Base-by-base conservation (phyloP, 2,113 vertebrate species). In the Turdus rufiventris region DNA sequence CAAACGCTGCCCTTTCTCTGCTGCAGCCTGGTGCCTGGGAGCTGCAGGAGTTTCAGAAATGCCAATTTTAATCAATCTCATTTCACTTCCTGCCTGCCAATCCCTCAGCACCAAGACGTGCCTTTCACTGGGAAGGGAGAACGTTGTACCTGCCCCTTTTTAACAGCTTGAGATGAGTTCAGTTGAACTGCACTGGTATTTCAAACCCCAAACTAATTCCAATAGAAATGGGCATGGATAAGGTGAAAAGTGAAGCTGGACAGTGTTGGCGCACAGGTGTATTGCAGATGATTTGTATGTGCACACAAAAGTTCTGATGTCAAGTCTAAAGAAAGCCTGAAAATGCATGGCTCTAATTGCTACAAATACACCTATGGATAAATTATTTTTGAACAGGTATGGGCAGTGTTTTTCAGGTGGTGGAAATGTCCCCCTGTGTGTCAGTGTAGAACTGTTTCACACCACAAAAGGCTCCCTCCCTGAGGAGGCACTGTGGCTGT, bases 41-140 rank as follows among this genome's bases (percentile, higher is more conserved):
- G 79, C 85, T 42, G 48, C 85, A 60, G 68, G 57, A 51, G 53
- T 40, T 83, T 94, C 93, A 88, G 60, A 96, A 95, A 93, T 84
- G 89, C 82, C 82, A 84, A 38, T 91, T 96, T 91, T 85, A 90
- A 95, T 95, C 89, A 95, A 45, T 40, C 42, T 73, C 28, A 38
- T 78, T 95, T 74, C 33, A 60, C 77, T 91, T 65, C 54, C 70
- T 0, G 4, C 72, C 68, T 88, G 72, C 88, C 72, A n/a, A 45
- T 93, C 96, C 85, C 87, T 75, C 24, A 36, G 84, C 66, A 54
- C 43, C 2, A 26, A 89, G 73, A 89, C 0, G 1, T 72, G 68
- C 54, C 74, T 80, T 76, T 65, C 65, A 48, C 81, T 43, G 40
- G 2, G 5, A 73, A 79, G 31, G 4, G 16, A 11, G 19, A 17